Evolutionary conservation across 2,888 invertebrate genomes (phyloP), one percentile per base, ranked within the genome.

Genomic region (Dermolepida albohirtum): DNA sequence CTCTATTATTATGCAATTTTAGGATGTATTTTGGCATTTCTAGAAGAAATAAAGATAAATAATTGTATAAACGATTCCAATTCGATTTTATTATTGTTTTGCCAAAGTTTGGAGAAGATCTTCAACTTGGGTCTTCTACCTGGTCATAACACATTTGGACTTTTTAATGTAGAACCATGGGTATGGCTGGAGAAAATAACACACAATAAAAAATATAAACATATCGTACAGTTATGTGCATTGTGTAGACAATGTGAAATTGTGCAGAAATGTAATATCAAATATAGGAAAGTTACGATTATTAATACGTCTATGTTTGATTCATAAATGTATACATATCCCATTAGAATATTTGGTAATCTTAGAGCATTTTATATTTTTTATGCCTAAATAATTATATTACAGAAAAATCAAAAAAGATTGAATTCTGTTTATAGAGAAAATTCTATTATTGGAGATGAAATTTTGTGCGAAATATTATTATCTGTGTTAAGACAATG

Each of bases 381-480:
- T 16, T 7, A 14, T n/a, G 63, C 5, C 40, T 43, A 47, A 6
- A 14, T 11, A 34, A 39, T 67, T 72, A 72, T 47, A 73, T 80
- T 69, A 76, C 43, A 74, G 50, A 76, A 75, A 67, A 74, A 47
- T 72, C 79, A 68, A 76, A 57, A 74, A 34, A 76, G 75, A 68
- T 72, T 62, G 44, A 69, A 72, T 34, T 49, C 67, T 16, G 72
- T 83, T 76, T 79, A 83, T 68, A 69, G 78, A 71, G 74, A 78
- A 64, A 83, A 83, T 72, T 85, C 85, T 1, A 86, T 89, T 65
- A 76, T 89, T 17, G 89, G 89, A 7, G 87, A 90, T 82, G 89
- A 89, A 80, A 90, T 90, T 72, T 77, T 90, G 22, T 82, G 84
- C 0, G 86, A 88, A 79, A 87, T 89, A 74, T 83, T 88, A 65